These are phyloP conservation scores for human (Homo sapiens) DNA, from an alignment of 2,113 vertebrate species.

Conservation along the genomic window GRCh38 chr4:47348001-47348500, in stretches of 20 bases:
- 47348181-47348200: not conserved
- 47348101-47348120: not conserved
- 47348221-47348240: not conserved
- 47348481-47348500: not conserved
- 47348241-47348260: too few species aligned
- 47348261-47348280: not conserved
- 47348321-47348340: not conserved
- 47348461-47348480: not conserved
- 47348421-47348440: not conserved
- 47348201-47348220: not conserved
- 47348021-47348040: not conserved
- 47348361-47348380: not conserved
- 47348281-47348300: not conserved
- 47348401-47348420: not conserved
- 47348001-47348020: not conserved
- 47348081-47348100: not conserved
- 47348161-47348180: not conserved
- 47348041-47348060: not conserved
- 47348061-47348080: not conserved
- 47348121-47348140: not conserved
- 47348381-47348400: not conserved
- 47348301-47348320: not conserved
- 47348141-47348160: not conserved
- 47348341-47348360: not conserved
- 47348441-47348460: not conserved